Percentiles rank a stretch among this genome's conserved stretches.
phyloP scores from a whole-genome alignment of 2,888 invertebrate species.

The Adelognathus sp. region DNA sequence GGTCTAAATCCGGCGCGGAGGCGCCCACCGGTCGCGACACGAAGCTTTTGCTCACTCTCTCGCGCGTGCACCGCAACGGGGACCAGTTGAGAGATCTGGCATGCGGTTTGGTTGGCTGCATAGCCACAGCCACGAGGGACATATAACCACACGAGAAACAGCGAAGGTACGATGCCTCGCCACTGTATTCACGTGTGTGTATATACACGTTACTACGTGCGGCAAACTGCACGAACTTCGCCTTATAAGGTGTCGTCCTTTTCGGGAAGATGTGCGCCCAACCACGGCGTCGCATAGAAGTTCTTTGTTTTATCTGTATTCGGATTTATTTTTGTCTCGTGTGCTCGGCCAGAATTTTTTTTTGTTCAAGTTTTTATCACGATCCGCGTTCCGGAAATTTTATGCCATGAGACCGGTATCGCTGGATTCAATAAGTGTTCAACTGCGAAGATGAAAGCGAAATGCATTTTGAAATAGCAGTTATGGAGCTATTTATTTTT shows the following conservation, averaged over 20 bases:
- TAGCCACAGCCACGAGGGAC: conserved; percentile 45
- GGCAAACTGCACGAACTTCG: conserved; percentile 66
- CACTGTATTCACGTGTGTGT: not conserved
- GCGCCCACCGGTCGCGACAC: conserved; percentile 65
- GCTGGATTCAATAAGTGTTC: not conserved
- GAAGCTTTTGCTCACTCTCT: conserved; percentile 57
- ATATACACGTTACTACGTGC: conserved; percentile 55
- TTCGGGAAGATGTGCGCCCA: conserved; percentile 65
- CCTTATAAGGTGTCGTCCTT: conserved; percentile 74
- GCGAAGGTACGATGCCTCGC: conserved; percentile 31
- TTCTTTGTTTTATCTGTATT: conserved; percentile 48
- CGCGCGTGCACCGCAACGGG: conserved; percentile 55
- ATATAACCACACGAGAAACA: conserved; percentile 48
- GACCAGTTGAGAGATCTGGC: conserved; percentile 37
- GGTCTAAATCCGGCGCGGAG: conserved; percentile 73
- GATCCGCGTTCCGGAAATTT: conserved; percentile 43
- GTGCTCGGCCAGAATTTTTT: conserved; percentile 21
- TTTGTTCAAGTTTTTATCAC: conserved; percentile 12
- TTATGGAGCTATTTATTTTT: not conserved
- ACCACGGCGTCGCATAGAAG: conserved; percentile 51
- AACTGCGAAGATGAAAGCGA: not conserved
- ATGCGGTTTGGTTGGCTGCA: conserved; percentile 40
- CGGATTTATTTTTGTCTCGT: conserved; percentile 39
- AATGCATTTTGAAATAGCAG: conserved; percentile 1
- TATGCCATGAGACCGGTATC: conserved; percentile 16